Conservation (phyloP, 2,888 invertebrate genomes). For the Nasonia oneida region DNA sequence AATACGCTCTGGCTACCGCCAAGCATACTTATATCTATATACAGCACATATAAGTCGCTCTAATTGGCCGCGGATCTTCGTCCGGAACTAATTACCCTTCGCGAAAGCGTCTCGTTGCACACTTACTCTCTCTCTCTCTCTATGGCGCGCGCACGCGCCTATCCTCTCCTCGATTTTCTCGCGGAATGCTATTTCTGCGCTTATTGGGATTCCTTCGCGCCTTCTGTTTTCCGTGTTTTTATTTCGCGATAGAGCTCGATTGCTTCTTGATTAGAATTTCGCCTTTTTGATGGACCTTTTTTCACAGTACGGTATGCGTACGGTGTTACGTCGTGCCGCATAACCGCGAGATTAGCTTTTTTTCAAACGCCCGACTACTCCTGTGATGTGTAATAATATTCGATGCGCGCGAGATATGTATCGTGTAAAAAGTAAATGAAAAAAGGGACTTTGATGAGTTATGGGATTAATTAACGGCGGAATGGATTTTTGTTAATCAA, state of each 20-base stretch:
- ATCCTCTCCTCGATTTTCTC: constrained; percentile 4
- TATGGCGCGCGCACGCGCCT: neutral
- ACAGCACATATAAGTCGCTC: constrained; percentile 64
- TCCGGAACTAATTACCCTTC: constrained; percentile 75
- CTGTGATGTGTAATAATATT: no score
- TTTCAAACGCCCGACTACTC: no score
- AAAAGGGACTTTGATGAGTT: neutral
- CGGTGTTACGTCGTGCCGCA: neutral
- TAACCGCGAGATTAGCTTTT: neutral
- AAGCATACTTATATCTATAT: constrained; percentile 66
- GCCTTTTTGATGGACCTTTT: neutral
- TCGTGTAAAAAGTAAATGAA: neutral
- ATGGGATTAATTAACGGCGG: constrained; percentile 2
- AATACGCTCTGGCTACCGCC: constrained; percentile 75
- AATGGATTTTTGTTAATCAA: constrained; percentile 10
- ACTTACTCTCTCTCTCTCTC: constrained; percentile 3
- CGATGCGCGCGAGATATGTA: neutral
- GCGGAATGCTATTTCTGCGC: neutral
- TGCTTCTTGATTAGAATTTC: constrained; percentile 17
- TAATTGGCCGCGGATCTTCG: constrained; percentile 75
- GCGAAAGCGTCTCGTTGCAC: constrained; percentile 46
- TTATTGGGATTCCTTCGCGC: constrained; percentile 21
- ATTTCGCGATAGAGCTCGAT: neutral
- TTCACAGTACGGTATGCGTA: neutral
- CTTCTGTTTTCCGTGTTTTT: neutral